Evolutionary conservation across 2,888 invertebrate genomes (phyloP).

Genomic region (Dyspetes luteomarginatus): DNA sequence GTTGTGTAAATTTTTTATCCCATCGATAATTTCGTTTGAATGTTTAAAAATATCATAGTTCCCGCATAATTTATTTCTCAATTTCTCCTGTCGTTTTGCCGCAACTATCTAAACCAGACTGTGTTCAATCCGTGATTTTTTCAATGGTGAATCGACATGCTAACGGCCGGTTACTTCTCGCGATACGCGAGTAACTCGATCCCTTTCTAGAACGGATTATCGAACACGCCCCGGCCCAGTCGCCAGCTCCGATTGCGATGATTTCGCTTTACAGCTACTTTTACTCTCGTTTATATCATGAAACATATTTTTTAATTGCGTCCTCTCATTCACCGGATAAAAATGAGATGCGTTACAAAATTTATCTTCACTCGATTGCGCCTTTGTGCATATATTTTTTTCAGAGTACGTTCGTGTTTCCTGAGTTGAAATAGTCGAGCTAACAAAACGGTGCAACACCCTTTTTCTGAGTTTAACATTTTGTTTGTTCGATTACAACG

Average conservation of each 20-base stretch:
- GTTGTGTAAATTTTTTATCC: no score
- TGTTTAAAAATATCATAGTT: not conserved
- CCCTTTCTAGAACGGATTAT: slow-evolving; percentile 62
- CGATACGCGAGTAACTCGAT: slow-evolving; percentile 65
- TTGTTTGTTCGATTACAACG: no score
- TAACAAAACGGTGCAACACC: no score
- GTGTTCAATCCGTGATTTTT: slow-evolving; percentile 43
- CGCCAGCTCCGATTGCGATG: slow-evolving; percentile 47
- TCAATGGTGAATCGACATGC: slow-evolving; percentile 56
- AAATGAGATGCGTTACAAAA: not conserved
- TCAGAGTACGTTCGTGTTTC: no score
- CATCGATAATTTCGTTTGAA: not conserved
- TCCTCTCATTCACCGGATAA: not conserved
- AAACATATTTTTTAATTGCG: not conserved
- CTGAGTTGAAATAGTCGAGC: no score
- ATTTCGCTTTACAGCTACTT: slow-evolving; percentile 24
- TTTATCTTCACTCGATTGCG: not conserved
- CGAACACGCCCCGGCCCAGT: slow-evolving; percentile 66
- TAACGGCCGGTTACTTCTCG: slow-evolving; percentile 55
- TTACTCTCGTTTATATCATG: slow-evolving; percentile 12
- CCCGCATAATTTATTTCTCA: slow-evolving; percentile 21
- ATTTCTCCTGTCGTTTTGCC: not conserved
- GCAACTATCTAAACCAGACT: slow-evolving; percentile 42
- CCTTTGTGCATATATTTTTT: not conserved
- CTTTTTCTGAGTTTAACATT: no score